These are phyloP conservation scores for Drosophila navojoa DNA, from an alignment of 1,140 invertebrate species.

Conservation along the genomic window DNA sequence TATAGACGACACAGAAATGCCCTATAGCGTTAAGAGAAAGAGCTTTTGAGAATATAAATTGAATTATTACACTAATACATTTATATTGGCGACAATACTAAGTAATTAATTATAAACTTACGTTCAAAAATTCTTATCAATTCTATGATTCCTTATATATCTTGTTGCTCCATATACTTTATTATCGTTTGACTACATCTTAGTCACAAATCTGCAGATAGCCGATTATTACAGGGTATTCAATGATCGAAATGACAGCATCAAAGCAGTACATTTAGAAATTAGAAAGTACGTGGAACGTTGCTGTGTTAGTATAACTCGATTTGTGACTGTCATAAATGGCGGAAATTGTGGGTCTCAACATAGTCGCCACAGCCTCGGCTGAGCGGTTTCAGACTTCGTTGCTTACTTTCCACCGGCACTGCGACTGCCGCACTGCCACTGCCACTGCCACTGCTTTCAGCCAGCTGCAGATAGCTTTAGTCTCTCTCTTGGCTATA, in stretches of 20 bases:
- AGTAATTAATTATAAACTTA: too few relatives aligned
- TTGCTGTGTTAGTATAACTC: slow-evolving; percentile 76
- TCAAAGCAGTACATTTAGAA: slow-evolving; percentile 70
- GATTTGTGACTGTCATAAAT: slow-evolving; percentile 83
- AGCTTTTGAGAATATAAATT: too few relatives aligned
- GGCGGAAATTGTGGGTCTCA: slow-evolving; percentile 79
- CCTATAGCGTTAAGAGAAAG: background rate
- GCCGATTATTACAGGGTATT: slow-evolving; percentile 24
- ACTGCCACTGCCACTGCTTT: slow-evolving; percentile 7
- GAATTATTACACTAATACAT: too few relatives aligned
- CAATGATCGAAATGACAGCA: slow-evolving; percentile 51
- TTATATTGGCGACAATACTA: too few relatives aligned
- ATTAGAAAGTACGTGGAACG: slow-evolving; percentile 75
- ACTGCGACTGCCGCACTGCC: slow-evolving; percentile 2
- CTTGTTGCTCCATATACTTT: too few relatives aligned
- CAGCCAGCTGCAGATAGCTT: slow-evolving; percentile 4
- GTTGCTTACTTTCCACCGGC: slow-evolving; percentile 73
- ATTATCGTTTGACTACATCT: too few relatives aligned
- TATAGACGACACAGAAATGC: slow-evolving; percentile 14
- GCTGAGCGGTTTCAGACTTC: slow-evolving; percentile 52
- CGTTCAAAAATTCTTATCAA: too few relatives aligned
- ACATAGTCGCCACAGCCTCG: slow-evolving; percentile 20
- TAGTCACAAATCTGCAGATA: too few relatives aligned
- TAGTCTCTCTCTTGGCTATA: slow-evolving; percentile 70
- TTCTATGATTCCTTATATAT: too few relatives aligned